These are phyloP conservation scores for Dipodomys merriami DNA, from an alignment of 2,113 vertebrate species.

Conservation along the genomic window DNA sequence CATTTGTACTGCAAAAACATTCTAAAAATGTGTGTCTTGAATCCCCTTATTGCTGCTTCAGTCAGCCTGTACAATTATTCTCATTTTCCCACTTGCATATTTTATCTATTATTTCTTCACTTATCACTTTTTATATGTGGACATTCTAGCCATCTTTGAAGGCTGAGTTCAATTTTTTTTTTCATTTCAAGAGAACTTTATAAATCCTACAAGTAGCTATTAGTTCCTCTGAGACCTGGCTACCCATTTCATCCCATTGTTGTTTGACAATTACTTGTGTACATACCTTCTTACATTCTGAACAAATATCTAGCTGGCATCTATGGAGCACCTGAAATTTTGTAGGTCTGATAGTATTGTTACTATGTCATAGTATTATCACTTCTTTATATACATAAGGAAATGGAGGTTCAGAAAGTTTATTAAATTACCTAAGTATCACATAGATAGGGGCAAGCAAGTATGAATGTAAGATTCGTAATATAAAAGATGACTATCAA, in stretches of 20 bases:
- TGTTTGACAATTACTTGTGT: neutral
- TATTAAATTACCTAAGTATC: neutral
- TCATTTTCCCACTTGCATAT: conserved; percentile 22
- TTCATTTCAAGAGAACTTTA: neutral
- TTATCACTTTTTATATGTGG: neutral
- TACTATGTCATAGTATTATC: neutral
- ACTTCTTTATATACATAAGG: neutral
- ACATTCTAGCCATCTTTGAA: conserved; percentile 33
- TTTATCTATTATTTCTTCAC: conserved; percentile 45
- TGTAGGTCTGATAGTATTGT: neutral
- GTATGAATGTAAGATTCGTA: too few relatives aligned
- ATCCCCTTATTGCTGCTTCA: neutral
- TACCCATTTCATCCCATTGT: neutral
- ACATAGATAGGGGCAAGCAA: neutral
- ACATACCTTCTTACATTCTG: neutral
- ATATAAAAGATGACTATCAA: too few relatives aligned
- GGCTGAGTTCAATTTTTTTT: conserved; percentile 3
- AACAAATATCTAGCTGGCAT: neutral
- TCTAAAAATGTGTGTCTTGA: neutral
- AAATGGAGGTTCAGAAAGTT: conserved; percentile 2
- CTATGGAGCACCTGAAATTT: neutral
- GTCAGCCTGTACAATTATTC: neutral
- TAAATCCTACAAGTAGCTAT: neutral
- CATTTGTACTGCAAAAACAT: conserved; percentile 37
- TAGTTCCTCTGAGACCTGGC: neutral